Base-by-base conservation (phyloP, 2,113 vertebrate genomes). In the Mormyrus iriodes region DNA sequence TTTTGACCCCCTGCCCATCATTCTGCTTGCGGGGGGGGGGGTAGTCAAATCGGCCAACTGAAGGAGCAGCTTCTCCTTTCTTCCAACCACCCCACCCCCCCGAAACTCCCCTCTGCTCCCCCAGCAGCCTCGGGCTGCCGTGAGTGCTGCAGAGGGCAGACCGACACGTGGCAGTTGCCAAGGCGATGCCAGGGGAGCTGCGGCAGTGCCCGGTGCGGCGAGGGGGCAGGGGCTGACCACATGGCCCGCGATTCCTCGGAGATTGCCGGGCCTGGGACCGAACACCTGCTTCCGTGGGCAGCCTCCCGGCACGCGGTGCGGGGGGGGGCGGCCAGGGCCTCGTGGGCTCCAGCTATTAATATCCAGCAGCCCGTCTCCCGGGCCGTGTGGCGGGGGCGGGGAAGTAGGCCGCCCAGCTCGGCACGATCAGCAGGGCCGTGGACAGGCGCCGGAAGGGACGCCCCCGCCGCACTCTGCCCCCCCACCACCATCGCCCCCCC, bases 201-300 rank as follows among this genome's bases (percentile, higher is more conserved):
- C 24, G 61, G 61, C 61, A 6, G 35, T 89, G 88, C 88, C 76
- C 88, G n/a, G 52, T 24, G 53, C 35, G n/a, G 52, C 15, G 79
- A 13, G 12, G 79, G 84, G 24, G 42, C 48, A 91, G 85, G 89
- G 89, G 90, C 86, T 92, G 91, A 89, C 91, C 90, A 90, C 91
- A 93, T 93, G 91, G 92, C 86, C 90, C 53, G 88, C 73, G 49
- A 76, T 52, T 90, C 92, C 92, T 90, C 69, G 84, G 90, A 90
- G 92, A 92, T 82, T 24, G n/a, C 21, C 55, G 44, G 91, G 85
- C 88, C 83, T 76, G 91, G 92, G 88, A 91, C 92, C 83, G 91
- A 91, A 93, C 92, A 91, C 91, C 91, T 93, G 92, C 92, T 93
- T 90, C 89, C 65, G 21, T 51, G 89, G 55, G 87, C 87, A 89